Base-by-base conservation (phyloP, 2,888 invertebrate species). In the Drosophila mimetica region DNA sequence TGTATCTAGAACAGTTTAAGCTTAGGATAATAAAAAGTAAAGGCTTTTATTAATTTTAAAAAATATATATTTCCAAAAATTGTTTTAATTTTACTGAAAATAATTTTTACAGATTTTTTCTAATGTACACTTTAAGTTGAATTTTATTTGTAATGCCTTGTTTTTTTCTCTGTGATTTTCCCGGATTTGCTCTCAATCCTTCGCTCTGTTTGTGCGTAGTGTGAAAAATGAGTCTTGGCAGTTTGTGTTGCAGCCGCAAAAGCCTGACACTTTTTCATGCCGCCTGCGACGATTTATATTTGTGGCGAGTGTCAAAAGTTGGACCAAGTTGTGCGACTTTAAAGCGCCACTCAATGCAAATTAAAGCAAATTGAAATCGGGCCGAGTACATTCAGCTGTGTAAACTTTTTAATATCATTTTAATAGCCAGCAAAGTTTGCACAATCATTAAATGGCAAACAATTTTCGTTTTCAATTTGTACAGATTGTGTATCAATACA, bases 151-250 rank as follows among this genome's bases (percentile, higher is more conserved):
- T 7, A 25, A 7, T 25, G 25, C 25, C 25, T 6, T 1, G 9
- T 46, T 46, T 30, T 46, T 16, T 2, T 30, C 28, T 6, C 6
- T 46, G 46, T 46, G 16, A 7, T 25, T 39, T 47, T 41, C 3
- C 30, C 28, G 46, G 46, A 25, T 47, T 61, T 44, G 42, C 41
- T 16, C 18, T 14, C 67, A 37, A 54, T 18, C 54, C 67, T 54
- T 55, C 54, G 20, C 46, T 25, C 48, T 25, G 20, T 44, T 39
- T 50, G 63, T 54, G 70, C 59, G 67, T 67, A 61, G 77, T 71
- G 71, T 81, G 84, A 86, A 86, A 89, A 86, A 89, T 89, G 86
- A 77, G 76, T 78, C 75, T 83, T 79, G 76, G 65, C 51, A 76
- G 83, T 86, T 83, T 77, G 75, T 73, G 78, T 74, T 65, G 67